A percentile compares a stretch with the other conserved stretches of the same genome.
phyloP scores from a whole-genome alignment of 2,797 vertebrate species.

The Rhinogobio ventralis region DNA sequence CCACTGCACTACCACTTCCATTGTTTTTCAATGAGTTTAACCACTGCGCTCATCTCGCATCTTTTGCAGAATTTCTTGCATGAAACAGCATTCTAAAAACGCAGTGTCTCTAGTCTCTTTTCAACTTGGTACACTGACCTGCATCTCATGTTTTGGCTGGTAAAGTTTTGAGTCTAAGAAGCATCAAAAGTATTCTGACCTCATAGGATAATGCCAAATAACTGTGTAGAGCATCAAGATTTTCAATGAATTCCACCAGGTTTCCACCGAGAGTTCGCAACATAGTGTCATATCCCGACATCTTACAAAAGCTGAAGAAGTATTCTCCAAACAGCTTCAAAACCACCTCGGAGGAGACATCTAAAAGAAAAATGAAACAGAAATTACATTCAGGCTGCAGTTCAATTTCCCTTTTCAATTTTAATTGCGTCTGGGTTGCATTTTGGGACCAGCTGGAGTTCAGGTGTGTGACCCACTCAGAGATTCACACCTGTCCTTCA shows the following conservation, averaged over 20 bases:
- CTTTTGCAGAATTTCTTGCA: too few relatives aligned
- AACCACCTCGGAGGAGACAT: slow-evolving; percentile 73
- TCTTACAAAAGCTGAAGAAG: slow-evolving; percentile 86
- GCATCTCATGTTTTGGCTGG: not conserved
- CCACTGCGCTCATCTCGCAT: too few relatives aligned
- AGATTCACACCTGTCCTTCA: slow-evolving; percentile 55
- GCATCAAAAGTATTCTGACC: slow-evolving; percentile 64
- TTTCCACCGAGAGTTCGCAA: slow-evolving; percentile 81
- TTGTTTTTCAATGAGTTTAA: too few relatives aligned
- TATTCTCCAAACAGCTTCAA: slow-evolving; percentile 84
- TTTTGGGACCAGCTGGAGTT: slow-evolving; percentile 4
- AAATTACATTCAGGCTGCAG: not conserved
- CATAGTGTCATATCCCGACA: slow-evolving; percentile 85
- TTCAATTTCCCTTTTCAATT: not conserved
- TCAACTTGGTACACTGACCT: not conserved
- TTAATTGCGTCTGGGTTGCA: not conserved
- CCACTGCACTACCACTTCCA: too few relatives aligned
- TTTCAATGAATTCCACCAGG: slow-evolving; percentile 83
- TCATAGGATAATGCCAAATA: slow-evolving; percentile 84
- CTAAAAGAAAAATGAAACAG: slow-evolving; percentile 56
- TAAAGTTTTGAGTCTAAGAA: not conserved
- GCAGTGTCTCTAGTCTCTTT: not conserved
- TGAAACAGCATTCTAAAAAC: too few relatives aligned
- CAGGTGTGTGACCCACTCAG: slow-evolving; percentile 40
- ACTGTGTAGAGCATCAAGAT: slow-evolving; percentile 84